Evolutionary conservation across 2,797 vertebrate species (phyloP).

Genomic region (Furcifer pardalis): DNA sequence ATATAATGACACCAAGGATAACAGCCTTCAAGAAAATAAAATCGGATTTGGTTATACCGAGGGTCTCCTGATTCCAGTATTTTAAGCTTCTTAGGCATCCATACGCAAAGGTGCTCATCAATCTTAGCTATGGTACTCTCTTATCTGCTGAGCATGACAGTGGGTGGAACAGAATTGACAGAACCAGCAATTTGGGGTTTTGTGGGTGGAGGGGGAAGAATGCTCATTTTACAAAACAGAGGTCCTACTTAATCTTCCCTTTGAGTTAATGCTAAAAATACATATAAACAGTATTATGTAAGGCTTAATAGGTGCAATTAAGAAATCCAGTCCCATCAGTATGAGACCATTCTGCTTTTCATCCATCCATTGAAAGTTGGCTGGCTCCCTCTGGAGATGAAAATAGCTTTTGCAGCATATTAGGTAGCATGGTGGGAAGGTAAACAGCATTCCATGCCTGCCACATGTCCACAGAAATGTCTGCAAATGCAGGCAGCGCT

Average conservation of each 20-base stretch:
- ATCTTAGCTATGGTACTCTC: not conserved
- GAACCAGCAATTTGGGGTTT: not conserved
- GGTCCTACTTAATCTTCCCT: not conserved
- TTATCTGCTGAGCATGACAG: not conserved
- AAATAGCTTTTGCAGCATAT: fast-evolving
- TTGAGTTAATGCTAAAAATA: too few relatives aligned
- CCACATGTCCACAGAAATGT: too few relatives aligned
- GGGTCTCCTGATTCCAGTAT: not conserved
- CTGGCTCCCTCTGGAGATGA: constrained; percentile 58
- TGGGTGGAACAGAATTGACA: not conserved
- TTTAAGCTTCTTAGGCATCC: not conserved
- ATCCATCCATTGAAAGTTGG: not conserved
- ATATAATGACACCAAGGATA: not conserved
- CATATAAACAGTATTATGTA: not conserved
- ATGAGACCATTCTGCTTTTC: not conserved
- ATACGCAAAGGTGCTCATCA: not conserved
- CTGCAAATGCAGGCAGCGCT: too few relatives aligned
- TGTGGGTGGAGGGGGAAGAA: not conserved
- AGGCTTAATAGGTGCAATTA: not conserved
- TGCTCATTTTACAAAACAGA: not conserved
- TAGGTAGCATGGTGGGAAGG: too few relatives aligned
- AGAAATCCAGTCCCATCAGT: not conserved
- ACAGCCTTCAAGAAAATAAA: too few relatives aligned
- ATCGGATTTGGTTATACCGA: too few relatives aligned
- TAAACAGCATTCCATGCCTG: too few relatives aligned